Evolutionary conservation across 2,888 invertebrate genomes (phyloP), one percentile per base, ranked within the genome.

Genomic region (Lydus trimaculatus): DNA sequence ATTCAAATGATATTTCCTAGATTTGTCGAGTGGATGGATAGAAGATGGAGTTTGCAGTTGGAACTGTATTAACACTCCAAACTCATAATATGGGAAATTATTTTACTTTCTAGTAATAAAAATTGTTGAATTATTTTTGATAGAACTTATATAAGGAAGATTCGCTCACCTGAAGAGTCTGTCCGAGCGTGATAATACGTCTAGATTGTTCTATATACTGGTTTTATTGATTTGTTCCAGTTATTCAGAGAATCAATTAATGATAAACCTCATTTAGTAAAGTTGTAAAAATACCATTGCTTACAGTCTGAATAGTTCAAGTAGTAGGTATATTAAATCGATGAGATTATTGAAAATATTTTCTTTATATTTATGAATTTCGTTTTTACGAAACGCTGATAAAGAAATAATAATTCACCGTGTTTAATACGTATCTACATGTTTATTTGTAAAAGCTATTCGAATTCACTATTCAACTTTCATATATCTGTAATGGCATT

Each of bases 221-320:
- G 64, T 64, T 67, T 56, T 60, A 67, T 67, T 67, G 63, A 67
- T 67, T 67, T 67, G 56, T 20, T 58, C 48, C 28, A 48, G 58
- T 43, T 31, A 43, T 63, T 58, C 31, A 20, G 28, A 28, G 28
- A 56, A 67, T 64, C 60, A 67, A 64, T 64, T 61, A 66, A 58
- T 61, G 62, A 33, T 61, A 61, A 65, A 56, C 56, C 61, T 59
- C 39, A 60, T 58, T 65, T 31, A 25, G 31, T 65, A 20, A 31
- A 56, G 31, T 23, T 61, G 52, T 61, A 65, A 65, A 65, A 60
- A 61, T 31, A 36, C 61, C 58, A 28, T 2, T 13, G n/a, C 28
- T 25, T 17, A 9, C 52, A 65, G 17, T 15, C 60, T 48, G 36
- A 64, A 58, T 31, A 39, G 20, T 43, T 64, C 58, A 23, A 23